Conservation (phyloP, 2,888 invertebrate species). For the Ctena decussata region DNA sequence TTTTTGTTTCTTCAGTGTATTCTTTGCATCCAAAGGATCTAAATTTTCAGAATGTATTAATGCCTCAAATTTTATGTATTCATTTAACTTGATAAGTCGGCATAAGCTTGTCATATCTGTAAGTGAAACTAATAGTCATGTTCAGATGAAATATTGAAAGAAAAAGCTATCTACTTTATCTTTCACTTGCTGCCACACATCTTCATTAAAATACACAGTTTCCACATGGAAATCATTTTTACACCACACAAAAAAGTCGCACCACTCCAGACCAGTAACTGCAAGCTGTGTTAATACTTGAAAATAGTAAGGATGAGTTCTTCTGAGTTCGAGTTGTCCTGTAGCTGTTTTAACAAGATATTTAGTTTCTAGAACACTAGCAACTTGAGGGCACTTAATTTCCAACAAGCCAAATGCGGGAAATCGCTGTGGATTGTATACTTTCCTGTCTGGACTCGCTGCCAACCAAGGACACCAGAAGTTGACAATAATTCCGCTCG, state of each 20-base stretch:
- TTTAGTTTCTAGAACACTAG: slow-evolving; percentile 18
- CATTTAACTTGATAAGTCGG: too few relatives aligned
- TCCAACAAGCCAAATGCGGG: slow-evolving; percentile 34
- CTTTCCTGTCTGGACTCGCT: slow-evolving; percentile 45
- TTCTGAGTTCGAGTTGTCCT: slow-evolving; percentile 11
- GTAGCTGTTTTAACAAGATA: neutral
- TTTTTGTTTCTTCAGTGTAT: too few relatives aligned
- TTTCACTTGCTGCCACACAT: slow-evolving; percentile 17
- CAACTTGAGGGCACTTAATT: slow-evolving; percentile 39
- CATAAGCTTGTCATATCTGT: too few relatives aligned
- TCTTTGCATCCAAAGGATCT: too few relatives aligned
- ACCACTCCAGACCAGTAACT: slow-evolving; percentile 27
- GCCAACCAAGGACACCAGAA: slow-evolving; percentile 29
- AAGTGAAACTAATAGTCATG: too few relatives aligned
- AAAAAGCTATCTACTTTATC: slow-evolving; percentile 21
- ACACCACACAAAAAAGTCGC: slow-evolving; percentile 44
- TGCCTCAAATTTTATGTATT: too few relatives aligned
- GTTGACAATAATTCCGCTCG: slow-evolving; percentile 36
- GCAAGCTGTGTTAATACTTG: slow-evolving; percentile 32
- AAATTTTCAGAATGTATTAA: too few relatives aligned
- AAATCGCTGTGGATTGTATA: slow-evolving; percentile 24
- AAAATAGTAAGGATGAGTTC: slow-evolving; percentile 29
- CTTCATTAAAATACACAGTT: slow-evolving; percentile 28
- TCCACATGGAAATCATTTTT: slow-evolving; percentile 13
- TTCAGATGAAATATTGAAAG: slow-evolving; percentile 17